Conservation (phyloP, 2,797 vertebrate genomes). For the Novumbra hubbsi region DNA sequence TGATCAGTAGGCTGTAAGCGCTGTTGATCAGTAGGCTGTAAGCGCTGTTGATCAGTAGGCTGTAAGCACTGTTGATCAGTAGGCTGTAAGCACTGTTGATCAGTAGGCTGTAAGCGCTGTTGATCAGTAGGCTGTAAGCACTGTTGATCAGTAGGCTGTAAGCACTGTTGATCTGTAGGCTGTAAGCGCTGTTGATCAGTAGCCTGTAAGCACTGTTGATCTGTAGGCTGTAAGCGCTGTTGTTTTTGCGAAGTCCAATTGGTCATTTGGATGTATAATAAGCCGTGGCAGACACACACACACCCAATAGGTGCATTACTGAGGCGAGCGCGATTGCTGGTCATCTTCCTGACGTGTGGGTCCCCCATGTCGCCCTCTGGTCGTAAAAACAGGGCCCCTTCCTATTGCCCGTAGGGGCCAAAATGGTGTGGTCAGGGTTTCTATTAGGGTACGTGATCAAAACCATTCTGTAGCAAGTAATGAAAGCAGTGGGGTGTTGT, state of each 20-base stretch:
- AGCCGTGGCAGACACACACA: neutral
- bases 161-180: too few relatives aligned
- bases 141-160: too few relatives aligned
- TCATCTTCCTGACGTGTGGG: neutral
- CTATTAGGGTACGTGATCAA: conserved; percentile 41
- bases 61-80: too few relatives aligned
- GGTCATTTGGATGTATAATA: neutral
- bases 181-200: too few relatives aligned
- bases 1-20: too few relatives aligned
- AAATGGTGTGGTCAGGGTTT: conserved; percentile 4
- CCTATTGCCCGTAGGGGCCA: conserved; percentile 3
- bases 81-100: too few relatives aligned
- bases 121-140: too few relatives aligned
- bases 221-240: too few relatives aligned
- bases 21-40: too few relatives aligned
- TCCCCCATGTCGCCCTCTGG: neutral
- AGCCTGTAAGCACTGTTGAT: too few relatives aligned
- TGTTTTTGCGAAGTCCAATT: neutral
- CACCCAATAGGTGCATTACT: neutral
- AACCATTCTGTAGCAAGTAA: conserved; percentile 44
- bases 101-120: too few relatives aligned
- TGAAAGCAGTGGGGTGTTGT: conserved; percentile 48
- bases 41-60: too few relatives aligned
- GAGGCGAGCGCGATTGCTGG: neutral
- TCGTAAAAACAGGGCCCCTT: neutral